These are phyloP conservation scores for Luffia ferchaultella DNA, from an alignment of 2,888 invertebrate genomes.

Conservation along the genomic window DNA sequence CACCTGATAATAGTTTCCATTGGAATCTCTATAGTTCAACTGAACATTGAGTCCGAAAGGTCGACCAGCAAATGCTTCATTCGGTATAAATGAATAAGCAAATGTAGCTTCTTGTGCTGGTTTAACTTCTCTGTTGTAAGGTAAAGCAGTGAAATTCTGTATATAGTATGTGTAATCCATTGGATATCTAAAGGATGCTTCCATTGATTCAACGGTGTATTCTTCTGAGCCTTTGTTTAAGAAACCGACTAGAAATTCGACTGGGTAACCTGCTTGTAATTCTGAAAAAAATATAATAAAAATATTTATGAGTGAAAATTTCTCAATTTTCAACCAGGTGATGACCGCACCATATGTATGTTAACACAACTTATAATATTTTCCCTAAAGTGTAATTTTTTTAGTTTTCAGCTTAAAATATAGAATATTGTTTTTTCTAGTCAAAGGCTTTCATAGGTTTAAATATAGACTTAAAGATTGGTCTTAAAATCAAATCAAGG, in stretches of 20 bases:
- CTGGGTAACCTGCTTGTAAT: constrained; percentile 89
- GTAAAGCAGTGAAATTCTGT: constrained; percentile 95
- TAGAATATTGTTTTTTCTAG: too few relatives aligned
- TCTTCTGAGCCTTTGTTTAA: constrained; percentile 92
- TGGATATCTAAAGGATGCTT: constrained; percentile 98
- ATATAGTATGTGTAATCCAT: constrained; percentile 98
- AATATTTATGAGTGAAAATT: too few relatives aligned
- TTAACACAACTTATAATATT: too few relatives aligned
- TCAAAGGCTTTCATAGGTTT: too few relatives aligned
- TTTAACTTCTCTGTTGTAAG: constrained; percentile 87
- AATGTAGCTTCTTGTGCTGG: constrained; percentile 94
- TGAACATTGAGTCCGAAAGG: constrained; percentile 96
- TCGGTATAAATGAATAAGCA: constrained; percentile 93
- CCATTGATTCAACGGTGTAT: constrained; percentile 90
- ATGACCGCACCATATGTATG: too few relatives aligned
- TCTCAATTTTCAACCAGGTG: too few relatives aligned
- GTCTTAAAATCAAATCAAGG: too few relatives aligned
- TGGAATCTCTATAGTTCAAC: constrained; percentile 85
- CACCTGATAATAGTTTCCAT: constrained; percentile 69
- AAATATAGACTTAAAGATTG: too few relatives aligned
- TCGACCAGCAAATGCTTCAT: constrained; percentile 95
- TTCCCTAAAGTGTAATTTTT: too few relatives aligned
- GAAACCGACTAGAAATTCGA: constrained; percentile 96
- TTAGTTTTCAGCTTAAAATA: too few relatives aligned
- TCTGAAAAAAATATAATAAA: constrained; percentile 59